These are phyloP conservation scores for Mormyrus hasselquistii DNA, from an alignment of 2,797 vertebrate genomes.

Conservation along the genomic window DNA sequence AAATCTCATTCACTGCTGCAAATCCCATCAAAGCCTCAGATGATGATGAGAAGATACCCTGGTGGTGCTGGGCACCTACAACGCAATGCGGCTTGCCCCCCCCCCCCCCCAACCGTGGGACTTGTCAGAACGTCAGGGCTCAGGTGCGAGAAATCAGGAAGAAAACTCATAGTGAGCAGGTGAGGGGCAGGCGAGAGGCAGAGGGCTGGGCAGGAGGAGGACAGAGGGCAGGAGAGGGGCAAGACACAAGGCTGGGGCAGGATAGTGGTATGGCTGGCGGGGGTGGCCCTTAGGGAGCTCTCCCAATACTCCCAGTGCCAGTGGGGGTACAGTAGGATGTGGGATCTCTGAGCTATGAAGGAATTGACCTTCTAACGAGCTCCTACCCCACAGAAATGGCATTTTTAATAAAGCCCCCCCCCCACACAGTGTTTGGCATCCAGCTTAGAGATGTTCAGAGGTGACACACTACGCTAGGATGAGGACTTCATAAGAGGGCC, in stretches of 20 bases:
- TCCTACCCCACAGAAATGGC: neutral
- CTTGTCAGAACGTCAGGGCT: neutral
- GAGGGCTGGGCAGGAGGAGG: neutral
- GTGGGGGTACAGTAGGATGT: neutral
- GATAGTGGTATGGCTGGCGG: neutral
- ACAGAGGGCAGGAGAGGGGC: neutral
- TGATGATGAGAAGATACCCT: neutral
- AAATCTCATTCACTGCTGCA: neutral
- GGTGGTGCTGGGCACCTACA: neutral
- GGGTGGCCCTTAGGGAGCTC: neutral
- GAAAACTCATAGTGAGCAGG: neutral
- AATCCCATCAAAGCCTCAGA: neutral
- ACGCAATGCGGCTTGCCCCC: neutral
- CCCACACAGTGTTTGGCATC: conserved; percentile 16
- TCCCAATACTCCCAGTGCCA: neutral
- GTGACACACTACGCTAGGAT: conserved; percentile 17
- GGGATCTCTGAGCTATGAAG: neutral
- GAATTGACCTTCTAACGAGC: conserved; percentile 27
- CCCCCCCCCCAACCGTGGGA: neutral
- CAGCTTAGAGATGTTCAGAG: conserved; percentile 25
- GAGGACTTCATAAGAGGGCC: conserved; percentile 27
- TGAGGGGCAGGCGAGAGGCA: neutral
- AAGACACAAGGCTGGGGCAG: neutral
- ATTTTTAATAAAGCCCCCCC: conserved; percentile 5
- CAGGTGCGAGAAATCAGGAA: neutral